These are phyloP conservation scores for Zaprionus nigranus DNA, from an alignment of 1,140 invertebrate genomes.

Conservation along the genomic window DNA sequence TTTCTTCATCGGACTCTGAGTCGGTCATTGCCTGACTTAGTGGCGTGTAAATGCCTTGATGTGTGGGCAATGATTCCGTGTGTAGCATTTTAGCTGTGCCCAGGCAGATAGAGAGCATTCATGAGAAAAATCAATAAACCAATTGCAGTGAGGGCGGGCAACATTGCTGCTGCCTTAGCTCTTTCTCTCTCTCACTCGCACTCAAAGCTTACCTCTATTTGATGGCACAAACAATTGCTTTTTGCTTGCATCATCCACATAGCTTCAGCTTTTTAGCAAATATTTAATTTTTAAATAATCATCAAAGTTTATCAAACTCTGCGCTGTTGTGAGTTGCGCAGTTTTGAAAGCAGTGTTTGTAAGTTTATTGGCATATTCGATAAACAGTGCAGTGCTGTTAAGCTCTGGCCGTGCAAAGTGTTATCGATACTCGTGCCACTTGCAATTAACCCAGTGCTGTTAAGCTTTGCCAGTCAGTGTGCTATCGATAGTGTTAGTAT, in stretches of 20 bases:
- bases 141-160: background rate
- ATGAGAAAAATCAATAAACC: constrained; percentile 66
- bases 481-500: constrained; percentile 11
- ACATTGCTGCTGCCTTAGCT: background rate
- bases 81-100: constrained; percentile 82
- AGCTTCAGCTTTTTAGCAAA: constrained; percentile 46
- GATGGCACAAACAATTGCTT: constrained; percentile 50
- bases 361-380: background rate
- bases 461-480: background rate
- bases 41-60: constrained; percentile 88
- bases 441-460: background rate
- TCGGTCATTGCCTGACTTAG: constrained; percentile 90
- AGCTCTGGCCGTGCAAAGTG: background rate
- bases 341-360: constrained; percentile 19
- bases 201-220: constrained; percentile 46
- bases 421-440: constrained; percentile 37
- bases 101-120: background rate
- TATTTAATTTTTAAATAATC: constrained; percentile 56
- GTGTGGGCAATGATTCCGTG: constrained; percentile 72
- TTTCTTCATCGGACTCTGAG: constrained; percentile 90
- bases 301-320: constrained; percentile 34
- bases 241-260: constrained; percentile 71
- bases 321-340: background rate
- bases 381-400: background rate
- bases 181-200: background rate